These are phyloP conservation scores for Asbolus verrucosus DNA, from an alignment of 1,140 invertebrate genomes.

Conservation along the genomic window DNA sequence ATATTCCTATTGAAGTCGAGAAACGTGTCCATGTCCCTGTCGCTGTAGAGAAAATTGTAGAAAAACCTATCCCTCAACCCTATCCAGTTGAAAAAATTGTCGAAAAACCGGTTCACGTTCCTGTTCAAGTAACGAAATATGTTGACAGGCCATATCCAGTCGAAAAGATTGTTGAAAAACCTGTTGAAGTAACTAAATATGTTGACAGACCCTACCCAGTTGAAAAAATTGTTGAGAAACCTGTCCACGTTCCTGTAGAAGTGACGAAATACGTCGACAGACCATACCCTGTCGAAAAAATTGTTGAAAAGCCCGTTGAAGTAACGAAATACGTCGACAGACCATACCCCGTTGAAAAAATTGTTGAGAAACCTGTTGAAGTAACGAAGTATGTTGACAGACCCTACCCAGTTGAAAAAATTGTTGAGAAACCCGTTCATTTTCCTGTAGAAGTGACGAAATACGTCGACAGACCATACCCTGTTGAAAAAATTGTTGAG, in stretches of 20 bases:
- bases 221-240: conserved; percentile 71
- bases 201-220: conserved; percentile 63
- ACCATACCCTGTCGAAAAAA: conserved; percentile 68
- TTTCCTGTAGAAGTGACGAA: too few relatives aligned
- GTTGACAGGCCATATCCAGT: conserved; percentile 70
- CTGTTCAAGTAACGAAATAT: conserved; percentile 68
- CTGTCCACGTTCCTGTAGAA: conserved; percentile 63
- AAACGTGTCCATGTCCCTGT: conserved; percentile 52
- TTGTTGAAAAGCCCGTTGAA: conserved; percentile 65
- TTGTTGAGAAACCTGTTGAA: conserved; percentile 70
- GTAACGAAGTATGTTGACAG: conserved; percentile 70
- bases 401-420: conserved; percentile 68
- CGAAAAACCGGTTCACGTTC: conserved; percentile 67
- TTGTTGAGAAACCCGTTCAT: conserved; percentile 64
- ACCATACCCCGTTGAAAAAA: conserved; percentile 66
- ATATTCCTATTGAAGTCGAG: conserved; percentile 65
- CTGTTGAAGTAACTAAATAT: too few relatives aligned
- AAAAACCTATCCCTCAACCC: conserved; percentile 59
- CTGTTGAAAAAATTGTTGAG: conserved; percentile 70
- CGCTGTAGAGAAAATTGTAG: conserved; percentile 63
- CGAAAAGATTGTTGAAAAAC: conserved; percentile 65
- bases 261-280: conserved; percentile 70
- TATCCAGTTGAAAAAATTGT: conserved; percentile 69
- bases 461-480: conserved; percentile 58
- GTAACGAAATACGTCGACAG: too few relatives aligned